These are phyloP conservation scores for Larimichthys crocea DNA, from an alignment of 2,113 vertebrate genomes.

Conservation along the genomic window DNA sequence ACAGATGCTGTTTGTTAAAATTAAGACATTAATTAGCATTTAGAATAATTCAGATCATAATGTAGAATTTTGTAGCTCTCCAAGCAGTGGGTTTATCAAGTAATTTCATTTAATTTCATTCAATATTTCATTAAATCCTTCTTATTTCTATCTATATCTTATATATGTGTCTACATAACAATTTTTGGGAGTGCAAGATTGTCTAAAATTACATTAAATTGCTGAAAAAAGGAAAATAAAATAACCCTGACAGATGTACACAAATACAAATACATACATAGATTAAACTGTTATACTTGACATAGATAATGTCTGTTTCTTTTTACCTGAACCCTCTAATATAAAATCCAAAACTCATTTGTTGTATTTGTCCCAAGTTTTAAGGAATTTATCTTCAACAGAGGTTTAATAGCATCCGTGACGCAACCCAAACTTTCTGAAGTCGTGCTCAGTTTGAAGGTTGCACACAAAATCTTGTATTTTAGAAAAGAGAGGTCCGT, in stretches of 20 bases:
- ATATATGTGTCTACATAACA: neutral
- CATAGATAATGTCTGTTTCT: neutral
- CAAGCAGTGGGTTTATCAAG: neutral
- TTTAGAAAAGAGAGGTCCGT: slow-evolving; percentile 6
- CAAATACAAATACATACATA: neutral
- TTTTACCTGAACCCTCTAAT: neutral
- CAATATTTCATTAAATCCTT: neutral
- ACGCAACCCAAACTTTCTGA: neutral
- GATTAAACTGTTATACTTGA: neutral
- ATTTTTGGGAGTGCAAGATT: neutral
- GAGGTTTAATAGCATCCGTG: neutral
- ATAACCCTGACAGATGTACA: neutral
- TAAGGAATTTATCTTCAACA: neutral
- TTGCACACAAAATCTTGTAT: neutral
- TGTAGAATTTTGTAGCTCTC: neutral
- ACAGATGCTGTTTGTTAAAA: neutral
- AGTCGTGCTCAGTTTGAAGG: neutral
- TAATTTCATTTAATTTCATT: neutral
- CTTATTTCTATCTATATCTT: neutral
- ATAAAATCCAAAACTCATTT: no score
- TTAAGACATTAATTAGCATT: neutral
- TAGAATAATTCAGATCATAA: neutral
- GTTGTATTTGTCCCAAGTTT: neutral
- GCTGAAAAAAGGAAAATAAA: neutral
- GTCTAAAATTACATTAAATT: neutral